Percentiles rank a stretch among this genome's conserved stretches.
phyloP scores from a whole-genome alignment of 64 coral and sea anemone species.

The Platygyra sinensis region DNA sequence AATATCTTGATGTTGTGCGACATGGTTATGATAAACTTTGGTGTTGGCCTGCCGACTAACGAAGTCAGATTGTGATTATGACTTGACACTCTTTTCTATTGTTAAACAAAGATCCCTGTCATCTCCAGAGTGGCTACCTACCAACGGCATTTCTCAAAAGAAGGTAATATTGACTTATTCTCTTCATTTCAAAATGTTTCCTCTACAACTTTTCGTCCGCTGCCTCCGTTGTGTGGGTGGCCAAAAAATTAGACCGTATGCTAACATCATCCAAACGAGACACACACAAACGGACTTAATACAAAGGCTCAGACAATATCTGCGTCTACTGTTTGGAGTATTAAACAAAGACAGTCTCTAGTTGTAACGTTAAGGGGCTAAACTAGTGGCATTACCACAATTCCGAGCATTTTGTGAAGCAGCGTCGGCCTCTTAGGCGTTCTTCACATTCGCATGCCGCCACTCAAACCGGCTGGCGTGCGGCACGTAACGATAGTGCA shows the following conservation, averaged over 20 bases:
- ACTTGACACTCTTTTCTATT: too few species aligned
- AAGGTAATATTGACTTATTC: too few species aligned
- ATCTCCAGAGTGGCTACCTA: too few species aligned
- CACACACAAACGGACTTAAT: neutral
- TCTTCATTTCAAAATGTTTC: too few species aligned
- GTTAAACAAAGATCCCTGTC: too few species aligned
- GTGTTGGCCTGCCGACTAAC: too few species aligned
- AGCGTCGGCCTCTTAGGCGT: neutral
- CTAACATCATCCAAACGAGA: neutral
- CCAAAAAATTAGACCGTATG: neutral
- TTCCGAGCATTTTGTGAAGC: neutral
- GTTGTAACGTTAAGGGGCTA: neutral
- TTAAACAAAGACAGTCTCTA: slow-evolving; percentile 13
- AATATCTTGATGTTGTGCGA: too few species aligned
- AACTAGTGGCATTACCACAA: neutral
- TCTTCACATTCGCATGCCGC: neutral
- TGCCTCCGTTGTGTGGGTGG: neutral
- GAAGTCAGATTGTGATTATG: too few species aligned
- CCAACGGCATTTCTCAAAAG: too few species aligned
- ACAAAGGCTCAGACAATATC: neutral
- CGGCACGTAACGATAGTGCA: neutral
- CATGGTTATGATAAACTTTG: too few species aligned
- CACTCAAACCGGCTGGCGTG: neutral
- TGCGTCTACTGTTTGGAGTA: slow-evolving; percentile 3
- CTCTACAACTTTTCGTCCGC: too few species aligned